phyloP scores from a whole-genome alignment of 2,113 vertebrate species.

The Vicugna pacos region DNA sequence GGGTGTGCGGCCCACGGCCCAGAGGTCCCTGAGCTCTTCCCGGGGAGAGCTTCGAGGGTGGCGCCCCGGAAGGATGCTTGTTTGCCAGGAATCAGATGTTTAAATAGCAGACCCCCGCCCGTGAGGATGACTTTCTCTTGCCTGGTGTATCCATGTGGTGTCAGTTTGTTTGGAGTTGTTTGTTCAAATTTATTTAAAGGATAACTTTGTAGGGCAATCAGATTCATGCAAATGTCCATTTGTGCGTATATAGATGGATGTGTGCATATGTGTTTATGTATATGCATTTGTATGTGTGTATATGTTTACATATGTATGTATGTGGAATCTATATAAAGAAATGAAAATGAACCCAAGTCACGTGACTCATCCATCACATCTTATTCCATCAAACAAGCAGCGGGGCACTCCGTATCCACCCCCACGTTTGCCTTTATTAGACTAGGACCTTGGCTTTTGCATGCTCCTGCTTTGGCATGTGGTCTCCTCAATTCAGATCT shows the following conservation, averaged over 20 bases:
- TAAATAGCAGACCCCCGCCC: background rate
- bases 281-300: background rate
- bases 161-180: background rate
- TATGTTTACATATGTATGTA: background rate
- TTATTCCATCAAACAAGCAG: background rate
- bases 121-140: background rate
- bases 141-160: background rate
- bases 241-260: background rate
- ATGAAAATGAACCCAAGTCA: background rate
- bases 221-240: background rate
- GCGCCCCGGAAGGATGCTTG: accelerated
- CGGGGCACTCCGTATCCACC: background rate
- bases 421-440: background rate
- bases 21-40: background rate
- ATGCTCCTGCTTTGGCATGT: background rate
- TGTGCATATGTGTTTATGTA: background rate
- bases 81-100: background rate
- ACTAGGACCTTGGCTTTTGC: background rate
- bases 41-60: background rate
- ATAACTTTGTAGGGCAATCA: background rate
- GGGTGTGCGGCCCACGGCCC: accelerated
- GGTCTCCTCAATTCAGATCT: background rate
- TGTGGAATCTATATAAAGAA: background rate
- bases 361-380: background rate
- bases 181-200: background rate